Percentiles rank a stretch among this genome's conserved stretches.
phyloP scores from a whole-genome alignment of 2,113 vertebrate genomes.

The Oenanthe oenanthe region DNA sequence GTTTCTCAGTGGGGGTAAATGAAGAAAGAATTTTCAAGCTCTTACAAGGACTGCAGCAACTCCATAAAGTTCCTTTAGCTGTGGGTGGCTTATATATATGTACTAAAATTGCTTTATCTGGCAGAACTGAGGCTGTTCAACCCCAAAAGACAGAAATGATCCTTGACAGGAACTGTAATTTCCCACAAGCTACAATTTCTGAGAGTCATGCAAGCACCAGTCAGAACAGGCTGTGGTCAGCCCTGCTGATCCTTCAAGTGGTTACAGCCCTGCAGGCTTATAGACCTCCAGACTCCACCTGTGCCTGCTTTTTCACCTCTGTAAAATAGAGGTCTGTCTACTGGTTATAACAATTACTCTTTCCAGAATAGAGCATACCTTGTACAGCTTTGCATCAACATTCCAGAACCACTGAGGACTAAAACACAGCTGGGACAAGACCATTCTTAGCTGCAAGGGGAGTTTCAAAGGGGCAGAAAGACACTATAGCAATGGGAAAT shows the following conservation, averaged over 20 bases:
- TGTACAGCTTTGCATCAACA: neutral
- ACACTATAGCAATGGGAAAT: neutral
- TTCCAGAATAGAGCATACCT: neutral
- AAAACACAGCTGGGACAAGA: neutral
- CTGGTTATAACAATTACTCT: neutral
- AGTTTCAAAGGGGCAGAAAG: neutral
- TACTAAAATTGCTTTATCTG: neutral
- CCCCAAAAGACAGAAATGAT: neutral
- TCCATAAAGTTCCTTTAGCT: neutral
- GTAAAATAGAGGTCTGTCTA: neutral
- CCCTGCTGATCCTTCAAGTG: neutral
- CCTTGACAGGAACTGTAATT: neutral
- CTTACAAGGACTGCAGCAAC: neutral
- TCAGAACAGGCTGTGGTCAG: neutral
- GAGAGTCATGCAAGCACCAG: neutral
- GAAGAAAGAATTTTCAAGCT: neutral
- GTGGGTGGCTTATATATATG: neutral
- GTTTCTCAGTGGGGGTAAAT: neutral
- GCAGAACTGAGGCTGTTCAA: neutral
- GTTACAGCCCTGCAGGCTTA: neutral
- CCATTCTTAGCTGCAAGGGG: neutral
- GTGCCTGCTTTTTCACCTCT: neutral
- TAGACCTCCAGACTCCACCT: neutral
- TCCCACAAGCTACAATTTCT: neutral
- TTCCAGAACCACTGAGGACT: neutral